These are phyloP conservation scores for Sesia bembeciformis DNA, from an alignment of 2,888 invertebrate genomes.

Conservation along the genomic window DNA sequence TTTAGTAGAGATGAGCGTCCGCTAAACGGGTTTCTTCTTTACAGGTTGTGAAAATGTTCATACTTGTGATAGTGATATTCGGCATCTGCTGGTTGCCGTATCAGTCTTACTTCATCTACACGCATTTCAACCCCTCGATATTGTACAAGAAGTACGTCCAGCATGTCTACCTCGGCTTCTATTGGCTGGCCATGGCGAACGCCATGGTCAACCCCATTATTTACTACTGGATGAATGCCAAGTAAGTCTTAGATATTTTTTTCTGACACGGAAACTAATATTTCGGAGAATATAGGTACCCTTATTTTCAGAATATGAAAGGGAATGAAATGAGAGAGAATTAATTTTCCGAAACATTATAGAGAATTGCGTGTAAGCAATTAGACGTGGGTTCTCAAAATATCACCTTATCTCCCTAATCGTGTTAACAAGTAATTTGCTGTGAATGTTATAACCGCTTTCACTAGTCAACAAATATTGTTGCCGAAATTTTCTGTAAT, in stretches of 20 bases:
- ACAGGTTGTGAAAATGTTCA: slow-evolving; percentile 93
- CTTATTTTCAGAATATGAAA: too few species aligned
- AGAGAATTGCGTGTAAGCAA: too few species aligned
- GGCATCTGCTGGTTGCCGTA: slow-evolving; percentile 93
- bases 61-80: slow-evolving; percentile 88
- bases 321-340: too few species aligned
- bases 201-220: slow-evolving; percentile 95
- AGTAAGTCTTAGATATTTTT: slow-evolving; percentile 63
- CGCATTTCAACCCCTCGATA: slow-evolving; percentile 80
- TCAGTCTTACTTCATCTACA: slow-evolving; percentile 89
- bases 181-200: slow-evolving; percentile 94
- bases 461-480: too few species aligned
- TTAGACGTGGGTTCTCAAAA: too few species aligned
- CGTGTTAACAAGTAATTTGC: too few species aligned
- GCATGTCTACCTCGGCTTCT: slow-evolving; percentile 89
- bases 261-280: not conserved
- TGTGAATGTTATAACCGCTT: too few species aligned
- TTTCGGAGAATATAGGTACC: too few species aligned
- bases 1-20: too few species aligned
- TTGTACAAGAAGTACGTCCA: slow-evolving; percentile 82
- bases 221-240: slow-evolving; percentile 95
- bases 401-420: too few species aligned
- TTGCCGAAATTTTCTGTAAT: too few species aligned
- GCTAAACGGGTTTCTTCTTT: slow-evolving; percentile 11
- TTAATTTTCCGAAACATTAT: too few species aligned